Evolutionary conservation across 2,113 vertebrate genomes (phyloP).

Genomic region (Diglossa brunneiventris): DNA sequence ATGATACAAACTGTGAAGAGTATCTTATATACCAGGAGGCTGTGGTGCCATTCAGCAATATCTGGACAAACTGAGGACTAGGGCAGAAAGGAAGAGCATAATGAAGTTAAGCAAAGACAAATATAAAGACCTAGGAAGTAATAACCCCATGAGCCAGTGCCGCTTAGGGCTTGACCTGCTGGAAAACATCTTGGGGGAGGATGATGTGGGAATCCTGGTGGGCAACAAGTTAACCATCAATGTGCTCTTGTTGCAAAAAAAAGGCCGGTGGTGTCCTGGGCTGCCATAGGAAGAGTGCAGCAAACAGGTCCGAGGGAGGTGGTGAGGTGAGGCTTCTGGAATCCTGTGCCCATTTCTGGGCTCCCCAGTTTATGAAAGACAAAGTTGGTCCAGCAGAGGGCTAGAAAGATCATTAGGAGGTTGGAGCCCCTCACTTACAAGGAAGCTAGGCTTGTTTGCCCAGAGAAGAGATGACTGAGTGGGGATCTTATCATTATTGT

Average conservation of each 20-base stretch:
- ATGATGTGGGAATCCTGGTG: background rate
- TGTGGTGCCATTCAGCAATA: background rate
- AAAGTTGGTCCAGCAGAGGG: background rate
- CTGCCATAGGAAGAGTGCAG: background rate
- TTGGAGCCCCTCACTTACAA: background rate
- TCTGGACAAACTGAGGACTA: background rate
- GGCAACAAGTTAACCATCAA: background rate
- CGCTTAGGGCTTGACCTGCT: background rate
- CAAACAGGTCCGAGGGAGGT: background rate
- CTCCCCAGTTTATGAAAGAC: fast-evolving
- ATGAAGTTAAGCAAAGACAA: background rate
- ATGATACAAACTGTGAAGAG: background rate
- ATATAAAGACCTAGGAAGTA: background rate
- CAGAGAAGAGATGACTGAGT: background rate
- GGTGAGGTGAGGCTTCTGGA: background rate
- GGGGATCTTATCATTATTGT: background rate
- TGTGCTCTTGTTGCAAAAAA: background rate
- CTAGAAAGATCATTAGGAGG: background rate
- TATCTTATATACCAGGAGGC: background rate
- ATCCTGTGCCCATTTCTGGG: background rate
- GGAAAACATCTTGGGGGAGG: background rate
- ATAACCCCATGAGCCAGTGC: background rate
- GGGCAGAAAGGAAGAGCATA: background rate
- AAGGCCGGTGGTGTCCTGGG: too few species aligned
- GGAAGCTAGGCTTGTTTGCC: background rate